These are phyloP conservation scores for Andinoacara biseriatus DNA, from an alignment of 2,113 vertebrate species.

Conservation along the genomic window DNA sequence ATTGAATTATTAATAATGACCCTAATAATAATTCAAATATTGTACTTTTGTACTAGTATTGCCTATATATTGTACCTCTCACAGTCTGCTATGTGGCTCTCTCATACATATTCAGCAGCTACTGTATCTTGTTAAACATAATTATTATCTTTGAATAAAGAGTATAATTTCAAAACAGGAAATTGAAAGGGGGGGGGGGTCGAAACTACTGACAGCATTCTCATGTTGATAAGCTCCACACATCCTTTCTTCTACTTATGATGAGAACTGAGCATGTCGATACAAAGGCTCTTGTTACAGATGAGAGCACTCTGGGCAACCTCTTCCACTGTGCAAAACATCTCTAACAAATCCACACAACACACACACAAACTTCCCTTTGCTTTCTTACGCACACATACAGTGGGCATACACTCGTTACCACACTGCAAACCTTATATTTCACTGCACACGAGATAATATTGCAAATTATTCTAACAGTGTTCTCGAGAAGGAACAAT, in stretches of 20 bases:
- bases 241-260: constrained; percentile 19
- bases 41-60: constrained; percentile 14
- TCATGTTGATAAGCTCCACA: constrained; percentile 31
- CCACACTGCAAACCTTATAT: not conserved
- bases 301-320: constrained; percentile 21
- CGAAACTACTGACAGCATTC: constrained; percentile 6
- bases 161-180: constrained; percentile 34
- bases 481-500: constrained; percentile 22
- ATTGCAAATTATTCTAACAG: constrained; percentile 17
- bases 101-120: constrained; percentile 51
- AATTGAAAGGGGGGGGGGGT: constrained; percentile 32
- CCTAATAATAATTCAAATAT: not conserved
- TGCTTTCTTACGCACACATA: not conserved
- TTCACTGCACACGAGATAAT: not conserved
- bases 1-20: constrained; percentile 29
- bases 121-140: constrained; percentile 27
- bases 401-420: not conserved
- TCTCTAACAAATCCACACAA: not conserved
- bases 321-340: constrained; percentile 5
- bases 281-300: constrained; percentile 40
- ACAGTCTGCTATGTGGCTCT: not conserved
- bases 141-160: constrained; percentile 37
- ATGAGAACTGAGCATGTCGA: constrained; percentile 32
- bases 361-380: not conserved
- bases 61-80: not conserved